Evolutionary conservation across 1,140 invertebrate species (phyloP).

Genomic region (Galleria mellonella): DNA sequence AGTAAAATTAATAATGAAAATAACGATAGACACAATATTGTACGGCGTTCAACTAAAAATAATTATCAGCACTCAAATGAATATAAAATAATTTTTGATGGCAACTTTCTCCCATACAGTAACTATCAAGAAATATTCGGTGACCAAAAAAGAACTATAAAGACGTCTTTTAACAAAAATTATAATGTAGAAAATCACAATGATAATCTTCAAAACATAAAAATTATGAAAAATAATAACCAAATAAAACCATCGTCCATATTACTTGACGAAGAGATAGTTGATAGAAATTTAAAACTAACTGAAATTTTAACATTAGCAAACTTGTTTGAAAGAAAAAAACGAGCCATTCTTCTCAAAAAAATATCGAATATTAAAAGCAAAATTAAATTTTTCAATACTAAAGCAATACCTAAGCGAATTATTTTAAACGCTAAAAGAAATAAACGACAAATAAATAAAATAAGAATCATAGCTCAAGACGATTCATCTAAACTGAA

Average conservation of each 20-base stretch:
- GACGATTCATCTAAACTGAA: conserved; percentile 16
- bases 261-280: conserved; percentile 25
- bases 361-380: conserved; percentile 39
- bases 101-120: conserved; percentile 15
- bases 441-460: conserved; percentile 45
- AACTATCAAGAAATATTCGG: conserved; percentile 26
- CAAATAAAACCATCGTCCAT: conserved; percentile 12
- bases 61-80: conserved; percentile 27
- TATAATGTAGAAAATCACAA: background rate
- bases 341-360: conserved; percentile 27
- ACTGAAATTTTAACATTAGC: conserved; percentile 32
- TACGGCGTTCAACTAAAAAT: conserved; percentile 14
- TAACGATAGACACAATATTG: conserved; percentile 13
- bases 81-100: conserved; percentile 24
- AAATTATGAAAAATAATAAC: background rate
- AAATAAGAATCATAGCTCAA: conserved; percentile 46
- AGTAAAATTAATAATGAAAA: conserved; percentile 10
- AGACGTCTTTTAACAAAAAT: background rate
- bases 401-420: conserved; percentile 16
- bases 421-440: conserved; percentile 43
- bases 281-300: conserved; percentile 28
- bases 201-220: background rate
- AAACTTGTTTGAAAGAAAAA: conserved; percentile 29
- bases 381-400: conserved; percentile 46
- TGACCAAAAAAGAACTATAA: conserved; percentile 11